A percentile compares a stretch with the other conserved stretches of the same genome.
Conservation (phyloP, 1,140 invertebrate species). For the Papilio dardanus region DNA sequence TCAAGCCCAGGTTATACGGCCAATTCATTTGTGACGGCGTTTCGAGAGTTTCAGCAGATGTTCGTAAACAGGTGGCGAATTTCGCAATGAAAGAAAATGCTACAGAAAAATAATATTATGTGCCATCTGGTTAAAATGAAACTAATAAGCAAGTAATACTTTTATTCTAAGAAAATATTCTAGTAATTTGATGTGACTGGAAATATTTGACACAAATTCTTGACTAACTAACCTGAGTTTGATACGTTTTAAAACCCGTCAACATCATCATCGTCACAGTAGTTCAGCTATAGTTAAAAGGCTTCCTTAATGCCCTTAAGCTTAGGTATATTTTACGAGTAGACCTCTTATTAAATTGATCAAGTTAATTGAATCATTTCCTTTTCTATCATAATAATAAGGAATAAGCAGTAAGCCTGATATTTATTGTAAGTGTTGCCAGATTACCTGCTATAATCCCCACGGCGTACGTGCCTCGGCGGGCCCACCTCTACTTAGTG, state of each 20-base stretch:
- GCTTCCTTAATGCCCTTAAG: too few species aligned
- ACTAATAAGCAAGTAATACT: neutral
- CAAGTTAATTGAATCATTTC: neutral
- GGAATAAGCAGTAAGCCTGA: neutral
- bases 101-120: neutral
- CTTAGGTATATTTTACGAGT: neutral
- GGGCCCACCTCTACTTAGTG: constrained; percentile 44
- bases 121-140: neutral
- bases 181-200: neutral
- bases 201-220: too few species aligned
- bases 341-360: neutral
- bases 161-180: neutral
- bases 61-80: constrained; percentile 43
- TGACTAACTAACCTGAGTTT: too few species aligned
- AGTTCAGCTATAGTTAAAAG: too few species aligned
- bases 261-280: too few species aligned
- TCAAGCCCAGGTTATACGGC: constrained; percentile 46
- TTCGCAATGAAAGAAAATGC: constrained; percentile 20
- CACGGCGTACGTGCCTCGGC: constrained; percentile 33
- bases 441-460: constrained; percentile 44
- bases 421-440: constrained; percentile 42
- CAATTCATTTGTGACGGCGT: constrained; percentile 43
- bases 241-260: too few species aligned
- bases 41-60: constrained; percentile 23
- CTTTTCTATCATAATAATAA: neutral